Conservation (phyloP, 2,797 vertebrate species). For the Sternarchorhynchus goeldii region DNA sequence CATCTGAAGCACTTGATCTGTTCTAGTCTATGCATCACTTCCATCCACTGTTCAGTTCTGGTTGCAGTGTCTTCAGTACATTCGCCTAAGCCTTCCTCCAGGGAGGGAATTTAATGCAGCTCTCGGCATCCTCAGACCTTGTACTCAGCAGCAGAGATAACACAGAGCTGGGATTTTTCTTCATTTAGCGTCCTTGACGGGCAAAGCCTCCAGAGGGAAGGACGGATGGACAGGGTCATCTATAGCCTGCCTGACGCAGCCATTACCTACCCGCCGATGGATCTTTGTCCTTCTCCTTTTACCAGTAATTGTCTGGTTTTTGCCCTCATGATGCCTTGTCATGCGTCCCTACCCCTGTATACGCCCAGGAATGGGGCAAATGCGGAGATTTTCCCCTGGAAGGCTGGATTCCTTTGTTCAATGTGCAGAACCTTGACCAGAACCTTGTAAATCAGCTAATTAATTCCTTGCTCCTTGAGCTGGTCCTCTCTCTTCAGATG, state of each 20-base stretch:
- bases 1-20: background rate
- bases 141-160: constrained; percentile 34
- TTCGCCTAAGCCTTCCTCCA: constrained; percentile 42
- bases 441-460: constrained; percentile 70
- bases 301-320: constrained; percentile 14
- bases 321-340: constrained; percentile 50
- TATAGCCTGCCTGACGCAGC: constrained; percentile 43
- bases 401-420: background rate
- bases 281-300: constrained; percentile 14
- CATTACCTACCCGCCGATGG: constrained; percentile 49
- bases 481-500: background rate
- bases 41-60: constrained; percentile 32
- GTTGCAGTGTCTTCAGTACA: constrained; percentile 31
- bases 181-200: constrained; percentile 32
- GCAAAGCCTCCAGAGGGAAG: background rate
- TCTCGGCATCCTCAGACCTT: constrained; percentile 28
- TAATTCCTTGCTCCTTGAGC: constrained; percentile 65
- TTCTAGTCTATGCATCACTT: background rate
- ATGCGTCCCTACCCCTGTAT: constrained; percentile 38
- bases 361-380: background rate
- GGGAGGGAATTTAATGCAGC: constrained; percentile 43
- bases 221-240: constrained; percentile 22
- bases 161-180: constrained; percentile 32
- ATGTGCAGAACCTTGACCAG: constrained; percentile 49
- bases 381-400: background rate